Base-by-base conservation (phyloP, 1,140 invertebrate genomes). In the Aphidius gifuensis region DNA sequence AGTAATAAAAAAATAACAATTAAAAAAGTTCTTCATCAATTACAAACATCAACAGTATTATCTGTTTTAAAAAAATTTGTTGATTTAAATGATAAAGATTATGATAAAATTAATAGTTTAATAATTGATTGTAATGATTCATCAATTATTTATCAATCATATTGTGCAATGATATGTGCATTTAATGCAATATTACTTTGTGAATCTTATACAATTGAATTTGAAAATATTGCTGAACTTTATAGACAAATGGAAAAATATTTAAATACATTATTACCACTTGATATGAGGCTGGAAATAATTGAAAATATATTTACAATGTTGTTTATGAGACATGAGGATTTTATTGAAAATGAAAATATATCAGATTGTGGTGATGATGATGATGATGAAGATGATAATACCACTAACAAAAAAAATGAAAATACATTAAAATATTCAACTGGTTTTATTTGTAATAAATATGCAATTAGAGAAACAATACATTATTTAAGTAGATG, bases 301-400 rank as follows among this genome's bases (percentile, higher is more conserved):
- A 71, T 79, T 9, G 69, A 75, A 50, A 74, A 75, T 65, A 70
- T 78, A 61, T 78, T 78, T 55, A 71, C 71, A 4, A 71, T 79
- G 54, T 54, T 79, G n/a, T 78, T 79, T 43, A 57, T 79, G 6
- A 66, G 69, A 21, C 50, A 74, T 9, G 73, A 76, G 23, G 68
- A 79, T 53, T 77, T 79, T 45, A 42, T 64, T 11, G 38, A 60
- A 48, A 9, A 5, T 5, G 60, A 64, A 9, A 68, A 65, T 16
- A 61, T 7, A 59, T 67, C 62, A 4, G 65, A 67, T 38, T 16
- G 32, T 40, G 62, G 60, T 23, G 69, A 71, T 6, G 71, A 73
- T 4, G 66, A 75, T 49, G 69, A 67, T 0, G 51, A 16, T 16
- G 16, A 16, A 16, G 1, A 16, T 16, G 16, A 69, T 32, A 64